Percentiles rank a stretch among this genome's conserved stretches.
These are phyloP conservation scores for Salminus brasiliensis DNA, from an alignment of 2,113 vertebrate species.

Conservation along the genomic window DNA sequence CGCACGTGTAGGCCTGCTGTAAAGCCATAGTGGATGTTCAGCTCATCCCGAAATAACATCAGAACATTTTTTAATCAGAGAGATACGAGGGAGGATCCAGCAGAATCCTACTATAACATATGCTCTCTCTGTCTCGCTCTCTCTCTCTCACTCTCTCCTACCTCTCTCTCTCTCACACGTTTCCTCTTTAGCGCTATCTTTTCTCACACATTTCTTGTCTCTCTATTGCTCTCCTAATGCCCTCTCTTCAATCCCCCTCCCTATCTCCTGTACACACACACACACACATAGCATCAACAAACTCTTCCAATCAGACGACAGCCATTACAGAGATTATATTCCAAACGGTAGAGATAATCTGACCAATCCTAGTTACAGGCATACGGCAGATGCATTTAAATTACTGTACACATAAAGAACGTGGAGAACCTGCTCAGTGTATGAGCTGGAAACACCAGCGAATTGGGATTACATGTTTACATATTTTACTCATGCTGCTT, in stretches of 20 bases:
- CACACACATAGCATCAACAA: no score
- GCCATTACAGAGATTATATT: constrained; percentile 23
- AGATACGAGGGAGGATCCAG: no score
- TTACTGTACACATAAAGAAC: neutral
- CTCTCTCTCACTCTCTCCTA: no score
- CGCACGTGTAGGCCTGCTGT: neutral
- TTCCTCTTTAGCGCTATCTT: no score
- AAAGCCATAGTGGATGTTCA: constrained; percentile 30
- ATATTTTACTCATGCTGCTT: no score
- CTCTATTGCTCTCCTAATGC: no score
- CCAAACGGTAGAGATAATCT: constrained; percentile 39
- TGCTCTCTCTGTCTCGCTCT: no score
- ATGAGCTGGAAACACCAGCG: neutral
- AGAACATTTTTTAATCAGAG: constrained; percentile 27
- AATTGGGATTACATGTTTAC: no score
- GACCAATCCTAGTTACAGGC: constrained; percentile 6
- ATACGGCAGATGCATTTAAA: neutral
- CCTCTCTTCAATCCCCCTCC: neutral
- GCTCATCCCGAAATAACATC: constrained; percentile 62
- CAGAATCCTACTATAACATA: no score
- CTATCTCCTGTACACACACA: no score
- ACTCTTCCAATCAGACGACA: constrained; percentile 16
- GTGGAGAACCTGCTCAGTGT: neutral
- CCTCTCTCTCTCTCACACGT: no score
- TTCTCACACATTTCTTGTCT: constrained; percentile 42